Base-by-base conservation (phyloP, 1,140 invertebrate genomes). In the Drosophila bifasciata region DNA sequence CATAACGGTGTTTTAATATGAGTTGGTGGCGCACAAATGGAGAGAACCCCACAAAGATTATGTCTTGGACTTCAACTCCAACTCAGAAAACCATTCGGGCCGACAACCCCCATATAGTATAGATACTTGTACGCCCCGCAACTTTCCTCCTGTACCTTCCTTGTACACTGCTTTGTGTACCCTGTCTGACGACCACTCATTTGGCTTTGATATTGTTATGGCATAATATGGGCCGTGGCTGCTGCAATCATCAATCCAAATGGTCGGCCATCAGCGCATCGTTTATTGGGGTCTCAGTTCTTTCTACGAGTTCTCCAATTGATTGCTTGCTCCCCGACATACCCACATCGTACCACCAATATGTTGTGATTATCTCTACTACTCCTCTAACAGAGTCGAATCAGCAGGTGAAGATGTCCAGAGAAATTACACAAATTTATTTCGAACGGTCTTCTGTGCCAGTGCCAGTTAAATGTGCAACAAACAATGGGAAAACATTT, bases 1-100 rank as follows among this genome's bases (percentile, higher is more conserved):
- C 81, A 85, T 85, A 85, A 85, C 80, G 80, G 80, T 77, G 80
- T 79, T 85, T 85, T 85, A 85, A 86, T 85, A 86, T 86, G 84
- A 86, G 80, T 86, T 81, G 80, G 72, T 80, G 80, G 72, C 72
- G 72, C 76, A 73, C 58, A 72, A 86, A 68, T 13, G 32, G 9
- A 13, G 32, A 13, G 64, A 67, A 62, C 61, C 23, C 48, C 48
- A 50, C 48, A 32, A 5, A 23, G 15, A 53, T 43, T 55, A 86
- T 77, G 72, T 85, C 81, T 74, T 52, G 44, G 48, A 52, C 61
- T 59, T 41, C 39, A 5, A 13, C 11, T 25, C 23, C 23, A 25
- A 6, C 62, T 40, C 55, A 52, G 39, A 66, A 66, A 66, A 40
- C 25, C 63, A 66, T 59, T 49, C 61, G 5, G 11, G 11, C 32